Base-by-base conservation (phyloP, 2,797 vertebrate genomes). In the Loris lydekkerianus region DNA sequence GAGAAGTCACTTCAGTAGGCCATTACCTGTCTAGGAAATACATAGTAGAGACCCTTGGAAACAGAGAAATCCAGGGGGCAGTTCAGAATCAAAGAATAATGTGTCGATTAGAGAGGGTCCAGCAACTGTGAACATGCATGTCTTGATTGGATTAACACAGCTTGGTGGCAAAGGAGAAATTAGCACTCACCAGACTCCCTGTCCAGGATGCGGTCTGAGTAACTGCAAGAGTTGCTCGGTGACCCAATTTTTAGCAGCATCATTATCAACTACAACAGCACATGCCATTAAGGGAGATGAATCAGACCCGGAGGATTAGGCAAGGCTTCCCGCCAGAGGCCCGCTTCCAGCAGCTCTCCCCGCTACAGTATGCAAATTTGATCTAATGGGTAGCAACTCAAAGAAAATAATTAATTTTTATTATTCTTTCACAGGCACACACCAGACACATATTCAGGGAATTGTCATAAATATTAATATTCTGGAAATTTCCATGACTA, bases 391-490 rank as follows among this genome's bases (percentile, higher is more conserved):
- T 90, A 85, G 20, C 49, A 92, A 82, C 61, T 72, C 78, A 83
- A 73, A 89, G 37, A 86, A 91, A 91, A 88, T 77, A 89, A 85
- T 86, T 83, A 87, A 91, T 96, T 91, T 80, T 29, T 49, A 43
- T 82, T 25, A 89, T 86, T 92, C 83, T 88, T 91, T 95, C 86
- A 92, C 49, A 56, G 58, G 81, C 95, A 96, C 78, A 95, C 91
- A 70, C 34, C 58, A 67, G 91, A n/a, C 29, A 61, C 46, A 73
- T 56, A 75, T 95, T 95, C 90, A 85, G 84, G 61, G 87, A 93
- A 94, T 85, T 95, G 87, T 87, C 72, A 78, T 78, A 95, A 92
- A 90, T 89, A 94, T 92, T 97, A 93, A 90, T 82, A 87, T 81
- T 92, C 75, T 88, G 61, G 88, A 49, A 75, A 85, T 90, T 77